Conservation (phyloP, 30 jellyfish, hydroid and myxozoan species). For the Pelagia noctiluca region DNA sequence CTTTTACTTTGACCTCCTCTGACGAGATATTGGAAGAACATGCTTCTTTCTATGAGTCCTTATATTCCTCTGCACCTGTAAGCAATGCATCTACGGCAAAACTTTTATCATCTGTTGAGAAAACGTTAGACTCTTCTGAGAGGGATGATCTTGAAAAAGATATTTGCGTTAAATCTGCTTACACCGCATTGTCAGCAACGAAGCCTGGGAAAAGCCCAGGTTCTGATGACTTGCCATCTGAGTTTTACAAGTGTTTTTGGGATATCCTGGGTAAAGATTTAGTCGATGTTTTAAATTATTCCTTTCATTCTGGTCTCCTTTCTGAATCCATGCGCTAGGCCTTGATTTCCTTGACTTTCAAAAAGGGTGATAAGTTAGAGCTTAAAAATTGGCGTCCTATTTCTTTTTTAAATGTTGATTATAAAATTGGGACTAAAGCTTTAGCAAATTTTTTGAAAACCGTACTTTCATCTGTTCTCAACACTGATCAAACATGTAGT, state of each 20-base stretch:
- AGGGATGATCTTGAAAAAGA: background rate
- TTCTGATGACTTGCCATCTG: conserved; percentile 34
- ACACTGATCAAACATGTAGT: conserved; percentile 32
- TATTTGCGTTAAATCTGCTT: background rate
- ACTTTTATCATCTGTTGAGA: background rate
- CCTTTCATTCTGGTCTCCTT: background rate
- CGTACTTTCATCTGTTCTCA: conserved; percentile 1
- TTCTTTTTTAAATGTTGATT: conserved; percentile 33
- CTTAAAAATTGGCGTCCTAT: conserved; percentile 57
- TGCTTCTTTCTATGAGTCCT: background rate
- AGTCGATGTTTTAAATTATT: conserved; percentile 3
- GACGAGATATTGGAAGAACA: background rate
- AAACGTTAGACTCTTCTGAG: background rate
- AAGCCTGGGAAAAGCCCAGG: conserved; percentile 16
- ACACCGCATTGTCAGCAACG: conserved; percentile 4
- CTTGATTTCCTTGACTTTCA: background rate
- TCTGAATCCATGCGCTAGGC: conserved; percentile 37
- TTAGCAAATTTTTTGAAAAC: conserved; percentile 20
- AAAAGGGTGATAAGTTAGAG: conserved; percentile 41
- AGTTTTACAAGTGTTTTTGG: conserved; percentile 24
- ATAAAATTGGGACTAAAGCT: conserved; percentile 38
- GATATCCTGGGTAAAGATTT: too few relatives aligned
- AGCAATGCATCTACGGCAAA: background rate
- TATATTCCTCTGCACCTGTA: background rate
- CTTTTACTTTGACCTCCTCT: background rate